Base-by-base conservation (phyloP, 2,113 vertebrate species). In the Phalacrocorax pelagicus region DNA sequence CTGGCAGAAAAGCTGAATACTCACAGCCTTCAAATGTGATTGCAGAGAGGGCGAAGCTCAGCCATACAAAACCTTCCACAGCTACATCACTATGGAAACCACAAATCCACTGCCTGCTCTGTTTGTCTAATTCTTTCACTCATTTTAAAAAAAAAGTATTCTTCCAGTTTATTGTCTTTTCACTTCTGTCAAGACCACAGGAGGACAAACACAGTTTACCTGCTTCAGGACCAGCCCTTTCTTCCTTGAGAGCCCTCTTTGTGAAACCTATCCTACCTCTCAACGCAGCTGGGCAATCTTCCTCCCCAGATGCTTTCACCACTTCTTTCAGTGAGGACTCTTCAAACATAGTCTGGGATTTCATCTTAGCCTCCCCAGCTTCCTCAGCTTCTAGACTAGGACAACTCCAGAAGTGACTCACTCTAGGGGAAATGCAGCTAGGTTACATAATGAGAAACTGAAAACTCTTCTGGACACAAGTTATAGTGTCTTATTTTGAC, bases 1-100 rank as follows among this genome's bases (percentile, higher is more conserved):
- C 46, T 80, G 36, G 75, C 49, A 94, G 63, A 58, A 86, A 79
- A 73, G 46, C 32, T 69, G 66, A 88, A 89, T 54, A 46, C 63
- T 86, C 63, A 42, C 1, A 91, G 66, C 51, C 42, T 75, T 90
- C 59, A 92, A 95, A 42, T 58, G 47, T 52, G 88, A 94, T 30
- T 57, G 74, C 85, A 90, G 72, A 24, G 69, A 92, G 83, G 88
- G 77, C 14, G 42, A 93, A 96, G 69, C 93, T 91, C 80, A 89
- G 58, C 40, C 0, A 0, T 57, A 95, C 47, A 84, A 87, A 90
- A 81, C 70, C 87, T 90, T 89, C 74, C 62, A 82, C 58, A 72
- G 86, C 67, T 81, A 74, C 54, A 90, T 97, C 94, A 38, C 94
- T 88, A 97, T 96, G 93, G 96, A 96, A 97, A 96, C 97, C 71